Base-by-base conservation (phyloP, 2,113 vertebrate species). In the Stigmatopora argus region DNA sequence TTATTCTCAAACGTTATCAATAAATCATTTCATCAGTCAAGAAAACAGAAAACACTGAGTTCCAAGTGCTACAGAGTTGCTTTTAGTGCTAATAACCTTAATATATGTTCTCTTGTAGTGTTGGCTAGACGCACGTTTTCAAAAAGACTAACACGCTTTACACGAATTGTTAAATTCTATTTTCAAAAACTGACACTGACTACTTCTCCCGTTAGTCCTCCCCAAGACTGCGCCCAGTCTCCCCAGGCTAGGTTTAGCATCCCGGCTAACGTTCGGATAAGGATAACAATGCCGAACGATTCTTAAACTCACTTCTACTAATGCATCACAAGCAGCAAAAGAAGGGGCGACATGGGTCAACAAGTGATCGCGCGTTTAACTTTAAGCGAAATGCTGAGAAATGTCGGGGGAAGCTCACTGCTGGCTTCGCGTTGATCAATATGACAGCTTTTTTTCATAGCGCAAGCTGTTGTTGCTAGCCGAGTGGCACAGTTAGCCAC, bases 401-500 rank as follows among this genome's bases (percentile, higher is more conserved):
- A 4, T 14, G 17, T 0, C 23, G 53, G 57, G 26, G 21, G 47
- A 79, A 78, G 71, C 67, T 69, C 5, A 0, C 4, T 2, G 58
- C 13, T 66, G 52, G 75, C 66, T 68, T 83, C 69, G 71, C 21
- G 75, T 64, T 77, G 70, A 48, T 58, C 67, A 66, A 79, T 57
- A 59, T 68, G 75, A 62, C 73, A 83, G 67, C 60, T 78, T 63
- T 64, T 55, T 63, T 47, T 65, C 67, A 34, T 47, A 79, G 69
- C 71, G 68, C 67, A 55, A 53, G 78, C 84, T 85, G 75, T 73
- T 81, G 76, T 66, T 82, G 83, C 83, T 86, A 84, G 71, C 80
- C 23, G 4, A 48, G 53, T 56, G 53, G 69, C 47, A 64, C 61
- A 46, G 74, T 26, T 85, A 78, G 80, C 79, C 23, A 41, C 17